Base-by-base conservation (phyloP, 2,113 vertebrate genomes). In the Corynorhinus townsendii region DNA sequence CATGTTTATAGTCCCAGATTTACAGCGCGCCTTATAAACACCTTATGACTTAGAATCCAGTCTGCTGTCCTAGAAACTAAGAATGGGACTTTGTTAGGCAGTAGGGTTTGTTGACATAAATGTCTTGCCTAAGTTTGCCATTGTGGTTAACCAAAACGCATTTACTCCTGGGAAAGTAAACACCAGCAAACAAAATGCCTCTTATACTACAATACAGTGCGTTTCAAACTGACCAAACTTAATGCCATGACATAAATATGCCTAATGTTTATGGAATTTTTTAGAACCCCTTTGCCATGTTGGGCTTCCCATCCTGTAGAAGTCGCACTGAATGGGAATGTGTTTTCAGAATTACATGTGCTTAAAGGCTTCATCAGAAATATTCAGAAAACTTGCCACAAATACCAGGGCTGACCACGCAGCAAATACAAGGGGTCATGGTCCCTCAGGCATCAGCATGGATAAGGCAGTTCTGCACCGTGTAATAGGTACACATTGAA, bases 51-150 rank as follows among this genome's bases (percentile, higher is more conserved):
- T 98, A 98, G 97, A 98, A 98, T 98, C 98, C 98, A 98, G 98
- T 98, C 98, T 98, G 98, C 98, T 98, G 96, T 98, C 98, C 97
- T 98, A 98, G 98, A 98, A 98, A 98, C 98, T 98, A 98, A 98
- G 97, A 99, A 98, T 98, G 98, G 97, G 93, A 98, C 98, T 98
- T 97, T 98, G 98, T 98, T 97, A 96, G 98, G 97, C 98, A 98
- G 98, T 95, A 97, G 93, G 96, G 97, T 97, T 97, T 98, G 98
- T 98, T 98, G 98, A 99, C 98, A 98, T 90, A 98, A 98, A 98
- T 88, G 96, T 98, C 97, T 98, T 98, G 97, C 98, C 97, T 97
- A 96, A 97, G 95, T 98, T 98, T 97, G 98, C 98, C 98, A 98
- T 97, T 98, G 98, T 98, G 98, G 98, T 98, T 98, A 98, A 98